Evolutionary conservation across 2,113 vertebrate genomes (phyloP).

Genomic region (Zapornia atra): DNA sequence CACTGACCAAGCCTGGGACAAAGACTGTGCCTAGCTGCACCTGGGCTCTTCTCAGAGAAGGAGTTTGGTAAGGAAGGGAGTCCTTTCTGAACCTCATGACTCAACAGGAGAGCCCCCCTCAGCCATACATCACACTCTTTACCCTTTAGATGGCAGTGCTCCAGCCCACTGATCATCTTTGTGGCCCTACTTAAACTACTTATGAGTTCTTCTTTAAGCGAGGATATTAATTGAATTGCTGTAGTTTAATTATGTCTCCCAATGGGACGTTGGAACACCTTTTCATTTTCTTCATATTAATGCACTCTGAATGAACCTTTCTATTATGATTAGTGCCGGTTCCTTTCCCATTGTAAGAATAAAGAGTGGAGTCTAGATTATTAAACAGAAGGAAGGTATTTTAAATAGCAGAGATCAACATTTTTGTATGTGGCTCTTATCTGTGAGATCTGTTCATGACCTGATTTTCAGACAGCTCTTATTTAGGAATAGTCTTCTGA

Average conservation of each 20-base stretch:
- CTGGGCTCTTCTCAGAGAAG: no score
- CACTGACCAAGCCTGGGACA: no score
- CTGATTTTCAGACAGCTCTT: background rate
- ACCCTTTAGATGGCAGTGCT: no score
- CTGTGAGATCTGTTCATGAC: background rate
- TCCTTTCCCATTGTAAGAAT: background rate
- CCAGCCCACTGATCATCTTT: no score
- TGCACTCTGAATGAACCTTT: background rate
- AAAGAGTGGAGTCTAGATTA: background rate
- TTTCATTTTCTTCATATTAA: background rate
- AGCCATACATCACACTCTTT: no score
- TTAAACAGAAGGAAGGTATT: background rate
- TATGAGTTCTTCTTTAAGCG: conserved; percentile 18
- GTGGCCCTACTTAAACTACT: background rate
- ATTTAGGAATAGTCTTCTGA: background rate
- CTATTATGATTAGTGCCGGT: background rate
- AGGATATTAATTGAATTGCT: conserved; percentile 30
- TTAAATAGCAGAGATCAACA: background rate
- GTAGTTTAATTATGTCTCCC: background rate
- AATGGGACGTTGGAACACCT: background rate
- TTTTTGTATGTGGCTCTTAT: background rate
- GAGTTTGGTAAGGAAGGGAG: no score
- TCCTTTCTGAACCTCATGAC: no score
- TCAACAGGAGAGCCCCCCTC: no score
- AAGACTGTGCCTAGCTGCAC: no score